Base-by-base conservation (phyloP, 2,797 vertebrate species). In the Sarcophilus harrisii region DNA sequence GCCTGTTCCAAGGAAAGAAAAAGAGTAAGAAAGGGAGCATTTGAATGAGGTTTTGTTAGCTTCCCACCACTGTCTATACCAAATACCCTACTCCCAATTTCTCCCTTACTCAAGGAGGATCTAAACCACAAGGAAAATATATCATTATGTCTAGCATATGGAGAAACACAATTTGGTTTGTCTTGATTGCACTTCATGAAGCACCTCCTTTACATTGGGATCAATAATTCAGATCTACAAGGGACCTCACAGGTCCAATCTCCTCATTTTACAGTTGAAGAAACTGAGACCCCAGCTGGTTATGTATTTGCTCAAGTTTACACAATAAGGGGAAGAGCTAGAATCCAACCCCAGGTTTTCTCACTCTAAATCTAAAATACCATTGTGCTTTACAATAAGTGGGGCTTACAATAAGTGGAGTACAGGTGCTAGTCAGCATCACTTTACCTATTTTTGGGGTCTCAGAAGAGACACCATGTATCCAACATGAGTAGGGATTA, bases 1-100 rank as follows among this genome's bases (percentile, higher is more conserved):
- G 99, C 99, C 99, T 99, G 93, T 60, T 81, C 5, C 18, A 91
- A 38, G 93, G 90, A 66, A 54, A 91, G 94, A 49, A 18, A 60
- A 45, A 66, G 54, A 24, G 29, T 54, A 62, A 45, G 58, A 90
- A 89, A 38, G 32, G n/a, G 73, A 11, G 73, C 9, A 45, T 24
- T 45, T 45, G 21, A 0, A 24, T 0, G 45, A 92, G 73, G 58
- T 90, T 92, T 29, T 10, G 38, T 32, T 58, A 90, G 32, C n/a
- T n/a, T 58, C 32, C 95, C 0, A 3, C 21, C 14, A 4, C 38
- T 49, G 12, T 9, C 54, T 54, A 92, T 0, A 57, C 57, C 58
- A 8, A 28, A 32, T 0, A 8, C 81, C 73, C 73, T 49, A 1
- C 24, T 28, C 73, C 73, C 73, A 28, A 49, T 45, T 9, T 45